A percentile compares a stretch with the other conserved stretches of the same genome.
phyloP scores from a whole-genome alignment of 2,113 vertebrate species.

The Cacatua alba region DNA sequence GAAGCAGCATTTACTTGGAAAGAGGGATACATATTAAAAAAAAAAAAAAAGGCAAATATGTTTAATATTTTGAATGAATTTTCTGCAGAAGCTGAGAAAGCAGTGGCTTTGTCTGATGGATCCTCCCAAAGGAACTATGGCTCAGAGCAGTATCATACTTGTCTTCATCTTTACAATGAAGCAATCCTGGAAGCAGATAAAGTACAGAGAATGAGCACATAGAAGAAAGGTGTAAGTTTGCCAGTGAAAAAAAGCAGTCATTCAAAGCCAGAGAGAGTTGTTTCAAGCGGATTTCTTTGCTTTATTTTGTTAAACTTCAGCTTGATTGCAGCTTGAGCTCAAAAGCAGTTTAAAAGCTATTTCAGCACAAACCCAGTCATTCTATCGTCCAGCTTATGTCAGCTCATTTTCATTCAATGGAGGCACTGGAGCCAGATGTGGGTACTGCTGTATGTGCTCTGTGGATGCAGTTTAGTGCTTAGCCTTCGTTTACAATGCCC shows the following conservation, averaged over 20 bases:
- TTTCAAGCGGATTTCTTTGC: background rate
- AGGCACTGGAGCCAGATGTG: background rate
- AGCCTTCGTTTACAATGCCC: background rate
- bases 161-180: background rate
- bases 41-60: background rate
- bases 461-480: background rate
- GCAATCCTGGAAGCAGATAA: constrained; percentile 6
- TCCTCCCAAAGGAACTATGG: background rate
- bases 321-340: background rate
- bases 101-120: constrained; percentile 21
- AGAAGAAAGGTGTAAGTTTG: background rate
- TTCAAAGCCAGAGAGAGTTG: background rate
- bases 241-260: background rate
- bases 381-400: background rate
- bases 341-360: background rate
- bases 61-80: constrained; percentile 15
- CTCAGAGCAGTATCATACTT: background rate
- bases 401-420: constrained; percentile 9
- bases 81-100: background rate
- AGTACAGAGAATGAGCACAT: background rate
- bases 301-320: constrained; percentile 16
- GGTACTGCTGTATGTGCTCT: background rate
- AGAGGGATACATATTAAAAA: background rate
- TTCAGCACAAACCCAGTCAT: background rate
- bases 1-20: background rate